A percentile compares a stretch with the other conserved stretches of the same genome.
Conservation (phyloP, 1,140 invertebrate genomes). For the Drosophila quadrilineata region DNA sequence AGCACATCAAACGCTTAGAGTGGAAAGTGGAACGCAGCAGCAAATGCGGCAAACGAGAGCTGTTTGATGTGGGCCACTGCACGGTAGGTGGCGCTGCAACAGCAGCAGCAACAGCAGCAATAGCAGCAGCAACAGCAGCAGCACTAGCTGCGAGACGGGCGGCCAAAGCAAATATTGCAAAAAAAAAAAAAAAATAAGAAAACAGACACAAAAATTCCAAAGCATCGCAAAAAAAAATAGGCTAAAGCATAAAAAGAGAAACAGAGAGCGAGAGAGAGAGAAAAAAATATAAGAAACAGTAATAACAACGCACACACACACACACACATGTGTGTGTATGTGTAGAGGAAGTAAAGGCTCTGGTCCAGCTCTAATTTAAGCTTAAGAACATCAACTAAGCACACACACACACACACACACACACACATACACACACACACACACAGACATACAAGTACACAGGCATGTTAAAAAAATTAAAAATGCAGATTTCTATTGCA, state of each 20-base stretch:
- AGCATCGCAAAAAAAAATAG: constrained; percentile 30
- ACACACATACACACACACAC: neutral
- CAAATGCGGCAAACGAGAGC: neutral
- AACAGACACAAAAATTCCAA: constrained; percentile 30
- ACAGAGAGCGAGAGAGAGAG: too few relatives aligned
- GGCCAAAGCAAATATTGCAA: constrained; percentile 18
- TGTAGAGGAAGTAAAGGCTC: constrained; percentile 28
- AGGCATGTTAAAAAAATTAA: constrained; percentile 51
- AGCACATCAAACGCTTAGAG: constrained; percentile 19
- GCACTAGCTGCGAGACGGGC: too few relatives aligned
- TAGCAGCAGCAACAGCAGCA: too few relatives aligned
- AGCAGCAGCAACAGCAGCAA: too few relatives aligned
- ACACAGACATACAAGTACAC: constrained; percentile 16
- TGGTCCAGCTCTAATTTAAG: constrained; percentile 21
- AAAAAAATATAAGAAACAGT: too few relatives aligned
- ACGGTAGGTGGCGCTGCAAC: constrained; percentile 27
- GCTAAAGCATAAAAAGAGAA: too few relatives aligned
- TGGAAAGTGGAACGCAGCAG: constrained; percentile 6
- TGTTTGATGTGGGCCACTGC: constrained; percentile 3
- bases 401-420: constrained; percentile 36
- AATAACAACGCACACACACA: too few relatives aligned
- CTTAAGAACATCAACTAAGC: constrained; percentile 43
- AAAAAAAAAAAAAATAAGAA: constrained; percentile 32
- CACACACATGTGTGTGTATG: too few relatives aligned
- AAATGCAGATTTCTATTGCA: constrained; percentile 75